Percentiles rank a stretch among this genome's conserved stretches.
These are phyloP conservation scores for Nothocercus nigrocapillus DNA, from an alignment of 2,113 vertebrate genomes.

Conservation along the genomic window DNA sequence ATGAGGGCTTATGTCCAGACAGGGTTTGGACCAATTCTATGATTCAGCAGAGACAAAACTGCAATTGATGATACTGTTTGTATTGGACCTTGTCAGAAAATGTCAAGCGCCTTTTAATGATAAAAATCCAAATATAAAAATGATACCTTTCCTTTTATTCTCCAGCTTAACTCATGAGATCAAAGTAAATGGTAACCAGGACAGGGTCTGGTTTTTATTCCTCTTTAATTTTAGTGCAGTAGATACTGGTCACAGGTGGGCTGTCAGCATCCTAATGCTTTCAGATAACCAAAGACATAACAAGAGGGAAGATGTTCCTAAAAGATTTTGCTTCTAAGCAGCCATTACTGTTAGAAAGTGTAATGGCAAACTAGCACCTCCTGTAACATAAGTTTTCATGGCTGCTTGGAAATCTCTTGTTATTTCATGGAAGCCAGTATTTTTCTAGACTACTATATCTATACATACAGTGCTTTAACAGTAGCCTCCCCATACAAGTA, in stretches of 20 bases:
- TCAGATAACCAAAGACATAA: background rate
- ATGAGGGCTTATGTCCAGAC: background rate
- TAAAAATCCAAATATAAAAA: background rate
- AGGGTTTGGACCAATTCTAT: background rate
- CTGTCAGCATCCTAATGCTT: background rate
- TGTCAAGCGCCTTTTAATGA: background rate
- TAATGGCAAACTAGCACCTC: background rate
- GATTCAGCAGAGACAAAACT: background rate
- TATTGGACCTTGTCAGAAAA: background rate
- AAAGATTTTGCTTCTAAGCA: background rate
- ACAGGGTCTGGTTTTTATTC: background rate
- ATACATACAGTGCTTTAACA: background rate
- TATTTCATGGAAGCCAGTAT: background rate
- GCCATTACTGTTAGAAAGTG: background rate
- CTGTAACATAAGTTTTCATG: conserved; percentile 1
- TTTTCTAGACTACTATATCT: background rate
- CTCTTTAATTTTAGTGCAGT: background rate
- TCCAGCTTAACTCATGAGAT: background rate
- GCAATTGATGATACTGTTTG: background rate
- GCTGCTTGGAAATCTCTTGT: background rate
- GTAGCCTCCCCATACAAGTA: background rate
- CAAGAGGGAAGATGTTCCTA: background rate
- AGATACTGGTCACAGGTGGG: background rate
- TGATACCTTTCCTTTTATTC: background rate
- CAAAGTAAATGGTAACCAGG: background rate